Conservation (phyloP, 2,113 vertebrate genomes). For the Chaetura pelagica region DNA sequence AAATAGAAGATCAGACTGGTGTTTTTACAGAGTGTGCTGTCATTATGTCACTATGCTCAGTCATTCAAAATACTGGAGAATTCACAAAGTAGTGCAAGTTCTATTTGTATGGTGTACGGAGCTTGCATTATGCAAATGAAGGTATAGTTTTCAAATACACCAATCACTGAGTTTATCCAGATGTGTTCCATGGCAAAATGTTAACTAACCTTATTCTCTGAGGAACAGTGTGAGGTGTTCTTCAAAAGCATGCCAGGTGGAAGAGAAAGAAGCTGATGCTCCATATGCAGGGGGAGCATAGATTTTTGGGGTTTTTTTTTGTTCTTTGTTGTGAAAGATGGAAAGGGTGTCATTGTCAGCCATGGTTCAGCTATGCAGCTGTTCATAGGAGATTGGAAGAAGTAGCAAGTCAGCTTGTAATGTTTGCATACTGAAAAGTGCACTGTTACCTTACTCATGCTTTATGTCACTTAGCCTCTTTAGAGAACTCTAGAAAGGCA, state of each 20-base stretch:
- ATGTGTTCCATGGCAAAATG: not conserved
- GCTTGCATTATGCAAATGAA: not conserved
- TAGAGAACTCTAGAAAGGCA: not conserved
- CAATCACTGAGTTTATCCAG: slow-evolving; percentile 11
- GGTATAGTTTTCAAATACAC: not conserved
- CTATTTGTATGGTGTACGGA: not conserved
- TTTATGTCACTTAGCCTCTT: not conserved
- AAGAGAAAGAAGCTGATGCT: not conserved
- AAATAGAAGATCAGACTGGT: not conserved
- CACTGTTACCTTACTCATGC: not conserved
- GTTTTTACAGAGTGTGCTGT: not conserved
- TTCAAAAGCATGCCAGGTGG: not conserved
- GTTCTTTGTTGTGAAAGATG: not conserved
- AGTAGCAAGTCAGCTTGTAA: not conserved
- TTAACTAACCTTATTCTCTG: not conserved
- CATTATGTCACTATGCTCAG: not conserved
- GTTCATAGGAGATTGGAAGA: not conserved
- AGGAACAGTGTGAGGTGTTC: not conserved
- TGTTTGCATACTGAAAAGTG: not conserved
- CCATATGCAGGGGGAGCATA: not conserved
- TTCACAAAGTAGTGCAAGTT: not conserved
- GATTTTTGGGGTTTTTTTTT: not conserved
- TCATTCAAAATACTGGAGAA: not conserved
- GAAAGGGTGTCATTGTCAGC: not conserved
- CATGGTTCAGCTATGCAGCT: not conserved